Evolutionary conservation across 2,113 vertebrate genomes (phyloP).

Genomic region (Sander lucioperca): DNA sequence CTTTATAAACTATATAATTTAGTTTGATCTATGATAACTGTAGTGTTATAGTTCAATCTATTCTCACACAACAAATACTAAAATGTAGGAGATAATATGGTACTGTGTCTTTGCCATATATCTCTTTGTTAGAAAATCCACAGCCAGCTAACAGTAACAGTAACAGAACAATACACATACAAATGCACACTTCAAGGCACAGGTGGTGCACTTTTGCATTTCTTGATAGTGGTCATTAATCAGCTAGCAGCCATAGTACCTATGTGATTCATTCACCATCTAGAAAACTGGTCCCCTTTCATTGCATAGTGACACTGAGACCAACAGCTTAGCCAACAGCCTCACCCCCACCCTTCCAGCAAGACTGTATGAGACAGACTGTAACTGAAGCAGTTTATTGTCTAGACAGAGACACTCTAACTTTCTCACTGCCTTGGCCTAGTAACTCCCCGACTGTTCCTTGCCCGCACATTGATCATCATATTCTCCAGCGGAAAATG

Average conservation of each 20-base stretch:
- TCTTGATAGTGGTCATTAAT: slow-evolving; percentile 64
- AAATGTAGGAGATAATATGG: slow-evolving; percentile 15
- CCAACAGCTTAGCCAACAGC: slow-evolving; percentile 30
- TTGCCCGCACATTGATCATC: slow-evolving; percentile 69
- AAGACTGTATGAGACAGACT: slow-evolving; percentile 27
- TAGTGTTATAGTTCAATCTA: not conserved
- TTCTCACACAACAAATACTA: slow-evolving; percentile 4
- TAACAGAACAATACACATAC: not conserved
- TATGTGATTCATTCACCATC: slow-evolving; percentile 49
- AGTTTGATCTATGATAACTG: slow-evolving; percentile 2
- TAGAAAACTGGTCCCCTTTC: slow-evolving; percentile 39
- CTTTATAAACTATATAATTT: not conserved
- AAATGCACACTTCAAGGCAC: slow-evolving; percentile 6
- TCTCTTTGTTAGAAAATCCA: slow-evolving; percentile 6
- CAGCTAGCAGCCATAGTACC: slow-evolving; percentile 44
- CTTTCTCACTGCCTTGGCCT: slow-evolving; percentile 47
- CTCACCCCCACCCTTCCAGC: slow-evolving; percentile 14
- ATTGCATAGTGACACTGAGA: slow-evolving; percentile 53
- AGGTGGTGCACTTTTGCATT: slow-evolving; percentile 15
- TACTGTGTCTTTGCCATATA: not conserved
- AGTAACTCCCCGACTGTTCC: slow-evolving; percentile 39
- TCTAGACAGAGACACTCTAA: slow-evolving; percentile 69
- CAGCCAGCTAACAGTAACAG: not conserved
- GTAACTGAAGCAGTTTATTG: slow-evolving; percentile 69
- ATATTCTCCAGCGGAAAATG: slow-evolving; percentile 52